A percentile compares a stretch with the other conserved stretches of the same genome.
Conservation (phyloP, 2,888 invertebrate genomes). For the Eupithecia exiguata region DNA sequence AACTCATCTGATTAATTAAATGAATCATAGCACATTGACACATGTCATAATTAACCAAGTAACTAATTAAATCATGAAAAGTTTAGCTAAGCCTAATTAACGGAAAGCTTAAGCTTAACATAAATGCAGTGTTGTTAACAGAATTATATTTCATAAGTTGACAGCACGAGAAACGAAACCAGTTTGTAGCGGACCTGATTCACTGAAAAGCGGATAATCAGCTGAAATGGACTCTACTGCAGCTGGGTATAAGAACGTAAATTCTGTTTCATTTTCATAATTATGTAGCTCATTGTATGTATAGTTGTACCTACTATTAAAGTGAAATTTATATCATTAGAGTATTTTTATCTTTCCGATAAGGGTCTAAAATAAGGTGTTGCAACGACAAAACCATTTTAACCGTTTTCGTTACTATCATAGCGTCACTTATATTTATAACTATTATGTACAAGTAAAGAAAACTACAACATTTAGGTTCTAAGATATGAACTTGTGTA, state of each 20-base stretch:
- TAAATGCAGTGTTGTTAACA: conserved; percentile 66
- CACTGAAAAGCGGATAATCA: conserved; percentile 4
- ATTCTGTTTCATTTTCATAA: not conserved
- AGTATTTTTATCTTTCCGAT: too few species aligned
- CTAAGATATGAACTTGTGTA: not conserved
- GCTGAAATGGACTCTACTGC: conserved; percentile 4
- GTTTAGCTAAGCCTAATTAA: conserved; percentile 56
- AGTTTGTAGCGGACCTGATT: conserved; percentile 36
- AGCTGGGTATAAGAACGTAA: not conserved
- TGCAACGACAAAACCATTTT: not conserved
- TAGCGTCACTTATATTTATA: not conserved
- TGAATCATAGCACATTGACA: conserved; percentile 19
- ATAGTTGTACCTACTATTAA: not conserved
- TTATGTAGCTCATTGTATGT: not conserved
- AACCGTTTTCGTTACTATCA: not conserved
- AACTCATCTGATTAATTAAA: conserved; percentile 6
- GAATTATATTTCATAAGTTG: conserved; percentile 78
- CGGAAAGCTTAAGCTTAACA: conserved; percentile 59
- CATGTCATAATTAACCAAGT: conserved; percentile 40
- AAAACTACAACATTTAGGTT: not conserved
- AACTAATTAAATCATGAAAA: conserved; percentile 46
- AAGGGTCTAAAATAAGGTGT: not conserved
- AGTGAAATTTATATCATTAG: not conserved
- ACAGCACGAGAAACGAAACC: conserved; percentile 76
- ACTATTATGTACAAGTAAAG: too few species aligned